These are phyloP conservation scores for Thripadectes ignobilis DNA, from an alignment of 2,797 vertebrate species.

Conservation along the genomic window DNA sequence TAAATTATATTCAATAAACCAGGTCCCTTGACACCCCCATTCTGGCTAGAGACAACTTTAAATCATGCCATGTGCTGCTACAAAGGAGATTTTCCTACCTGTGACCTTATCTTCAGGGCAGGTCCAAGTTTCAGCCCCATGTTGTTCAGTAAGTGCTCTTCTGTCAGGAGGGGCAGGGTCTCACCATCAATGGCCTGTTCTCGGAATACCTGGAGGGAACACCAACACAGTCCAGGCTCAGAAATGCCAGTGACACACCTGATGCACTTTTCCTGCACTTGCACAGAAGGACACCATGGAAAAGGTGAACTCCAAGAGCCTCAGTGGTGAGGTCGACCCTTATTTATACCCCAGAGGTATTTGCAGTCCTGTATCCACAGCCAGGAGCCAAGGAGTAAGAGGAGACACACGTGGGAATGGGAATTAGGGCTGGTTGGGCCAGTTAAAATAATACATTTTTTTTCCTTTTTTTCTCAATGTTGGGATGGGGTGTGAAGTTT, in stretches of 20 bases:
- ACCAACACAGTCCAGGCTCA: background rate
- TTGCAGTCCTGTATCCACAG: accelerated
- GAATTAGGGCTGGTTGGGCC: background rate
- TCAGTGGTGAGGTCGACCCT: accelerated
- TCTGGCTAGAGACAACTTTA: background rate
- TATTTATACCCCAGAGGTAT: accelerated
- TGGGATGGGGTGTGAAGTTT: background rate
- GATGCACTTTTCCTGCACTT: accelerated
- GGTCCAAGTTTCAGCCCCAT: conserved; percentile 97
- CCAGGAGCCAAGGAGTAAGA: background rate
- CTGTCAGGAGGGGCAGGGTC: conserved; percentile 93
- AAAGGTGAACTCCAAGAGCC: accelerated
- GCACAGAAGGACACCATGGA: background rate
- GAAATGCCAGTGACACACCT: accelerated
- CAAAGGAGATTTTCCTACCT: conserved; percentile 76
- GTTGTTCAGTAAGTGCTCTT: conserved; percentile 94
- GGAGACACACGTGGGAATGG: accelerated
- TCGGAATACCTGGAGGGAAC: conserved; percentile 87
- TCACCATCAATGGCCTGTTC: conserved; percentile 97
- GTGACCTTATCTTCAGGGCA: conserved; percentile 94
- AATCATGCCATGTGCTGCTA: accelerated
- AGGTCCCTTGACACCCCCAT: accelerated
- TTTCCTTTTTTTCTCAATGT: background rate
- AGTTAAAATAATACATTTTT: accelerated
- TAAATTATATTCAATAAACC: accelerated